Conservation (phyloP, 2,113 vertebrate genomes). For the Alligator mississippiensis region DNA sequence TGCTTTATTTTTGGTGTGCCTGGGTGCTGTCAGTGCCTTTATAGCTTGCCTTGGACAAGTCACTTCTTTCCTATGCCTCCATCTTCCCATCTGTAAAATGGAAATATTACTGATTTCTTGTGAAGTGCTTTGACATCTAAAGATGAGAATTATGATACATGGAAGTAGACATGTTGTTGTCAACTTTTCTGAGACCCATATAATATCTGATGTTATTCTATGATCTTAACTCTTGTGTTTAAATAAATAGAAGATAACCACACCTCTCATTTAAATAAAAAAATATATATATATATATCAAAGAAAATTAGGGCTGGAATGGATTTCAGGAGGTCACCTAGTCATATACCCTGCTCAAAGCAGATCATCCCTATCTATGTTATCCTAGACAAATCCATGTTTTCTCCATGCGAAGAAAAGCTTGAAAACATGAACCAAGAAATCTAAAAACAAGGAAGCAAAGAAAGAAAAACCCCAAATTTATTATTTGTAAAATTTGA, state of each 20-base stretch:
- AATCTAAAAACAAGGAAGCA: neutral
- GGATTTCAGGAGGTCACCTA: too few species aligned
- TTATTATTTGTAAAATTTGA: neutral
- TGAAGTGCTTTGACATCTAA: neutral
- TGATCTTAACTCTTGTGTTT: neutral
- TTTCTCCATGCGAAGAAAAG: neutral
- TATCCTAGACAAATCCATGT: neutral
- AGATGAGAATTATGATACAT: neutral
- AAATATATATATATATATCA: too few species aligned
- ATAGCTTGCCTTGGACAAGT: too few species aligned
- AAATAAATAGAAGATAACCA: neutral
- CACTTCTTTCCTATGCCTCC: too few species aligned
- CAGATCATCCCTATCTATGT: too few species aligned
- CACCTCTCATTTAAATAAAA: neutral
- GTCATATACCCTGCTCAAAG: too few species aligned
- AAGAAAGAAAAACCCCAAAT: neutral
- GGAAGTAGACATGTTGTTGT: neutral
- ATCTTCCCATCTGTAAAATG: neutral
- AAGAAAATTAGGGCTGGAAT: too few species aligned
- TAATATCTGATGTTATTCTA: neutral
- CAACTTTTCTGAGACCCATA: neutral
- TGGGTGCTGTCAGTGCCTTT: too few species aligned
- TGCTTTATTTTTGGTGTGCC: neutral
- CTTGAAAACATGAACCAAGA: neutral
- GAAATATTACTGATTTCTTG: neutral